These are phyloP conservation scores for Ceriagrion tenellum DNA, from an alignment of 2,888 invertebrate genomes.

Conservation along the genomic window DNA sequence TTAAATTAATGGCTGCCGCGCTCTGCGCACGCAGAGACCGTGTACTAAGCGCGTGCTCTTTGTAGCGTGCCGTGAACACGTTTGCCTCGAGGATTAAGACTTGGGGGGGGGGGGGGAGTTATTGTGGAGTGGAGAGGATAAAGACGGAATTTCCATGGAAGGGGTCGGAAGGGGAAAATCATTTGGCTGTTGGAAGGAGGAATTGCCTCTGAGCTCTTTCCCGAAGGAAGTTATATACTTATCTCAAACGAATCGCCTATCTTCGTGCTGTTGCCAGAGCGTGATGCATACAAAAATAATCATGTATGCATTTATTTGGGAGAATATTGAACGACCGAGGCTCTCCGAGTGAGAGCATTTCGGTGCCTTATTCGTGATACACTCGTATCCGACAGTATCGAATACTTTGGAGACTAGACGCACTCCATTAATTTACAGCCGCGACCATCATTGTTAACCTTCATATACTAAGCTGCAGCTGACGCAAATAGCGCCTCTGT, in stretches of 20 bases:
- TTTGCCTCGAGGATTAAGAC: slow-evolving; percentile 7
- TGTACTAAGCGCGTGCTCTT: neutral
- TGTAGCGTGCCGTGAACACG: slow-evolving; percentile 34
- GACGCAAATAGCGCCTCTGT: too few species aligned
- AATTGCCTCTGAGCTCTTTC: neutral
- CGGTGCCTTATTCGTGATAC: too few species aligned
- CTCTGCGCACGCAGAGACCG: slow-evolving; percentile 6
- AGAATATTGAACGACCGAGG: neutral
- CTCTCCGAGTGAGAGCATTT: neutral
- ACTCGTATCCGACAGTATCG: too few species aligned
- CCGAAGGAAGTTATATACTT: neutral
- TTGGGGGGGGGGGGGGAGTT: neutral
- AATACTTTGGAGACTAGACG: too few species aligned
- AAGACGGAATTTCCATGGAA: neutral
- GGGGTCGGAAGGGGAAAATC: neutral
- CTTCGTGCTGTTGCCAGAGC: neutral
- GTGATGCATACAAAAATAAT: neutral
- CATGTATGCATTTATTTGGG: slow-evolving; percentile 19
- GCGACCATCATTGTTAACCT: too few species aligned
- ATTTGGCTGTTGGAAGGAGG: neutral
- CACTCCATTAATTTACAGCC: too few species aligned
- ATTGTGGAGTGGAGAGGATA: neutral
- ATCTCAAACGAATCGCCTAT: slow-evolving; percentile 38
- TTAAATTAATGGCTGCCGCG: slow-evolving; percentile 57
- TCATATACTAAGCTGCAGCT: too few species aligned